Evolutionary conservation across 1,140 invertebrate genomes (phyloP), one percentile per base, ranked within the genome.

Genomic region (Neuroterus valhalla): DNA sequence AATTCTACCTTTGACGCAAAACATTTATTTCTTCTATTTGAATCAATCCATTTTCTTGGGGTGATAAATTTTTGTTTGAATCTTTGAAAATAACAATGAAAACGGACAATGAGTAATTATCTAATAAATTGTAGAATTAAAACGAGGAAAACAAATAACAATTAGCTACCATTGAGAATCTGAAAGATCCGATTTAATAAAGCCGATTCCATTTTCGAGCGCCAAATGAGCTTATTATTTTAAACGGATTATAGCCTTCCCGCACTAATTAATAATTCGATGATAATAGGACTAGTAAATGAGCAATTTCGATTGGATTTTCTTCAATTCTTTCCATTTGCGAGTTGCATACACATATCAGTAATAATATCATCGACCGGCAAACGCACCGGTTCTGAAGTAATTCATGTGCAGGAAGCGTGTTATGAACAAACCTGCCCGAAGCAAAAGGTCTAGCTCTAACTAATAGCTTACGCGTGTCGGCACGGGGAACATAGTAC

Each of bases 171-270:
- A 38, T 26, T 62, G 55, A 38, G 31, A 62, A 62, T 62, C 31
- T n/a, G 21, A 62, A 62, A 31, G 55, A 31, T n/a, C 26, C 23
- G 55, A 62, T 62, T 62, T 62, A 62, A 62, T 62, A 31, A 62
- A 62, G 26, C 55, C 55, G 31, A 26, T 15, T 62, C 15, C 26
- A 62, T 31, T 62, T 38, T 62, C 55, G 14, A 62, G 55, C 26
- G 55, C 12, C 26, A 31, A 62, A 62, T 62, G 55, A 62, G 55
- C 26, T 38, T 31, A 62, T 62, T n/a, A 38, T 62, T 26, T 23
- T 62, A 62, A 62, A 38, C 31, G 55, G 55, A 62, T 26, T 62
- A 62, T 31, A 38, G 23, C 55, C 11, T 62, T n/a, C 23, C 31
- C 26, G 23, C 0, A 26, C 4, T 31, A 62, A 62, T 62, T 31